Conservation (phyloP, 2,888 invertebrate genomes). For the Idaea biselata region DNA sequence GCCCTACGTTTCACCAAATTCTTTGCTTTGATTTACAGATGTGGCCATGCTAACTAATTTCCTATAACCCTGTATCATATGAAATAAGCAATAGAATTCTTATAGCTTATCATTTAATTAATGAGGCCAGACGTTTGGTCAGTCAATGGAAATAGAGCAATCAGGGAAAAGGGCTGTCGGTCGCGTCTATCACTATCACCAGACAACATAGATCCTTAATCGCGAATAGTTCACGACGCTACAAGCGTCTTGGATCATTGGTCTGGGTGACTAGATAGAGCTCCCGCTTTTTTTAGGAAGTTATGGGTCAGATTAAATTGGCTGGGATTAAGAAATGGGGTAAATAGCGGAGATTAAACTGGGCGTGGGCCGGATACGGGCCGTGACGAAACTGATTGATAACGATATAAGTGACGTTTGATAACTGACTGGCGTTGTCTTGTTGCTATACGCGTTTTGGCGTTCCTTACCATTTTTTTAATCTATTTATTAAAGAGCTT, state of each 20-base stretch:
- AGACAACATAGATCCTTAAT: conserved; percentile 19
- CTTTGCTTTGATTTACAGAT: too few relatives aligned
- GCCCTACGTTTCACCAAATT: too few relatives aligned
- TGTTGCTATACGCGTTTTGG: conserved; percentile 52
- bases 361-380: conserved; percentile 71
- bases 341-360: conserved; percentile 67
- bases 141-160: conserved; percentile 42
- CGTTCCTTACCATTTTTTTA: conserved; percentile 26
- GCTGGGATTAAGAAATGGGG: conserved; percentile 70
- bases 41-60: too few relatives aligned
- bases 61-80: conserved; percentile 11
- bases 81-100: conserved; percentile 9
- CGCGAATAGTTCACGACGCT: conserved; percentile 15
- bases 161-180: conserved; percentile 49
- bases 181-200: conserved; percentile 6
- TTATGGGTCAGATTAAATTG: conserved; percentile 38
- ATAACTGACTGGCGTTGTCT: conserved; percentile 35
- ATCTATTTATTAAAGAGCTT: too few relatives aligned
- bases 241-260: conserved; percentile 29
- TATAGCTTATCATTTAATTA: conserved; percentile 7
- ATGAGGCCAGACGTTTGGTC: conserved; percentile 24
- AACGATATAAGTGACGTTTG: conserved; percentile 58
- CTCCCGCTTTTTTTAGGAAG: conserved; percentile 18
- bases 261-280: conserved; percentile 28
- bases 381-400: conserved; percentile 76